Base-by-base conservation (phyloP, 1,140 invertebrate genomes). In the Microplitis demolitor region DNA sequence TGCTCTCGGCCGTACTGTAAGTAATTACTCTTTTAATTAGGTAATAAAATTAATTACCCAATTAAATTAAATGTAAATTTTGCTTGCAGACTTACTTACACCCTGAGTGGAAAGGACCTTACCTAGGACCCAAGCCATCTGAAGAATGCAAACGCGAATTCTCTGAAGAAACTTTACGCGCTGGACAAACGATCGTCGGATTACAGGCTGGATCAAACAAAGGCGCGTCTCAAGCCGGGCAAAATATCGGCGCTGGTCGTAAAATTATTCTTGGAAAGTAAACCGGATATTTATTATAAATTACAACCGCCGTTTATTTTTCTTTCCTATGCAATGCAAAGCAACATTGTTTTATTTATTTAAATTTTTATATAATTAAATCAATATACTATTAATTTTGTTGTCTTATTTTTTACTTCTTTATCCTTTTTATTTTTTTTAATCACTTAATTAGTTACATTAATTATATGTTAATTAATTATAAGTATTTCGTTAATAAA, bases 161-260 rank as follows among this genome's bases (percentile, higher is more conserved):
- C 87, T 92, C 92, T 0, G 94, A 97, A 77, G 95, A 97, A 78
- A 93, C 96, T 79, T 86, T 98, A 16, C 89, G 91, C 13, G 95
- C 95, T 58, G 95, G 96, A 1, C 90, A 97, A 80, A 88, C 90
- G 1, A 90, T 97, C 16, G 96, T 98, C 76, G 96, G 96, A 73
- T 90, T 98, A 0, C 97, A 98, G 86, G 95, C 95, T 66, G 97
- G 97, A 58, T 93, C 92, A 64, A 98, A 98, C 88, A 95, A 96
- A 80, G 92, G 96, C 51, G 96, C 96, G 4, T 92, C 92, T 0
- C 95, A 97, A 81, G 91, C 94, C 0, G 97, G 97, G 14, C 92
- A 96, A 80, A 98, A 92, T 88, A 93, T 98, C 72, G 97, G 97
- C 5, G 97, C 97, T 58, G 92, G 91, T 9, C 89, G 94, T 63